These are phyloP conservation scores for Muntiacus reevesi DNA, from an alignment of 2,113 vertebrate species.

Conservation along the genomic window DNA sequence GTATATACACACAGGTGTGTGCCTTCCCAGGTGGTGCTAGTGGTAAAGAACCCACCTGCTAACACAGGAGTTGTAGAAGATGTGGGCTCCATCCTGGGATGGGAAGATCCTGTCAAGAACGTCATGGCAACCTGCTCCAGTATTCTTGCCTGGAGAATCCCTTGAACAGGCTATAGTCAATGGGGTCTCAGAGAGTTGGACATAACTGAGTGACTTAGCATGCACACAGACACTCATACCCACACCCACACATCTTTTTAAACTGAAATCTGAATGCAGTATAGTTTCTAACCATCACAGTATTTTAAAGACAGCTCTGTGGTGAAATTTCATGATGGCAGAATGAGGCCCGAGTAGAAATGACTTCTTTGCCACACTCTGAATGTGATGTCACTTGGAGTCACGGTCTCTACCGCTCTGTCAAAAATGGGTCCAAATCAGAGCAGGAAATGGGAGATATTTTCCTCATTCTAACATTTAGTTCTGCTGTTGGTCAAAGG, in stretches of 20 bases:
- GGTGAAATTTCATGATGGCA: neutral
- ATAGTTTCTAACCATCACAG: neutral
- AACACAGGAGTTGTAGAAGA: neutral
- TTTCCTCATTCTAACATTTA: neutral
- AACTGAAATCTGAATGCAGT: neutral
- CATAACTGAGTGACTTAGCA: neutral
- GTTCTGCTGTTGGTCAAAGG: neutral
- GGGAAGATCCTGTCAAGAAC: neutral
- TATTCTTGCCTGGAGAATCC: neutral
- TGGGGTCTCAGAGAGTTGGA: neutral
- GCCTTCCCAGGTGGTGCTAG: neutral
- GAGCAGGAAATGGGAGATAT: neutral
- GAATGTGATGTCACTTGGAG: neutral
- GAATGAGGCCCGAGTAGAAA: neutral
- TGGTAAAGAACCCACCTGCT: neutral
- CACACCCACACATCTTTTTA: neutral
- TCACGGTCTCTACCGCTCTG: neutral
- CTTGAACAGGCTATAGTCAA: neutral
- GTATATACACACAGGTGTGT: neutral
- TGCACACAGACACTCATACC: accelerated
- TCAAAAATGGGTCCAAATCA: neutral
- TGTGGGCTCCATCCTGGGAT: neutral
- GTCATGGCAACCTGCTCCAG: neutral
- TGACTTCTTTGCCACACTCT: neutral
- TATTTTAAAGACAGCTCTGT: neutral